Conservation (phyloP, 1,140 invertebrate genomes). For the Drosophila nasuta region DNA sequence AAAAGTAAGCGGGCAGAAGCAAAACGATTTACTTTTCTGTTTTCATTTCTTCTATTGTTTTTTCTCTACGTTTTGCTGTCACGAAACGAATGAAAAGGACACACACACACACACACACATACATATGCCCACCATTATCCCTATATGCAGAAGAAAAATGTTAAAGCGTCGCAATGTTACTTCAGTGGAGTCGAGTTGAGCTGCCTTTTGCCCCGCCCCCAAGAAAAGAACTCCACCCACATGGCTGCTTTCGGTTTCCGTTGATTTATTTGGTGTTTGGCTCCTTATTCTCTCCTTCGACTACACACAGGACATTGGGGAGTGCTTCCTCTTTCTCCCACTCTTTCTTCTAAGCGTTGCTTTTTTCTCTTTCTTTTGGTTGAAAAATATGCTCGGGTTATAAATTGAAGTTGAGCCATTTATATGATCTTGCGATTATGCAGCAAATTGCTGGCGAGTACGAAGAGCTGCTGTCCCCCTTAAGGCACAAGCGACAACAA, state of each 20-base stretch:
- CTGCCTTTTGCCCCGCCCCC: constrained; percentile 15
- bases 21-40: constrained; percentile 41
- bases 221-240: constrained; percentile 24
- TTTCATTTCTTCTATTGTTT: constrained; percentile 41
- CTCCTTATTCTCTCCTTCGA: constrained; percentile 34
- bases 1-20: constrained; percentile 15
- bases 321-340: constrained; percentile 31
- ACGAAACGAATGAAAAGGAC: constrained; percentile 38
- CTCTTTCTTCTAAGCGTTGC: constrained; percentile 1
- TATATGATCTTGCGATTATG: constrained; percentile 77
- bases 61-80: constrained; percentile 36
- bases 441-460: constrained; percentile 58
- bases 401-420: constrained; percentile 79
- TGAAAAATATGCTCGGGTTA: constrained; percentile 67
- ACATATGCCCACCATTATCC: constrained; percentile 10
- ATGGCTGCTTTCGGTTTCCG: constrained; percentile 66
- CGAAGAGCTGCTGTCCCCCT: background rate
- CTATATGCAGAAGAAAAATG: constrained; percentile 16
- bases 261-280: constrained; percentile 76
- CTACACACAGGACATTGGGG: constrained; percentile 50
- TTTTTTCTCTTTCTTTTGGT: constrained; percentile 9
- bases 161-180: constrained; percentile 46
- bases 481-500: constrained; percentile 2
- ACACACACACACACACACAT: constrained; percentile 14
- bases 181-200: constrained; percentile 17